Evolutionary conservation across 1,140 invertebrate genomes (phyloP).

Genomic region (Scaptomyza montana): DNA sequence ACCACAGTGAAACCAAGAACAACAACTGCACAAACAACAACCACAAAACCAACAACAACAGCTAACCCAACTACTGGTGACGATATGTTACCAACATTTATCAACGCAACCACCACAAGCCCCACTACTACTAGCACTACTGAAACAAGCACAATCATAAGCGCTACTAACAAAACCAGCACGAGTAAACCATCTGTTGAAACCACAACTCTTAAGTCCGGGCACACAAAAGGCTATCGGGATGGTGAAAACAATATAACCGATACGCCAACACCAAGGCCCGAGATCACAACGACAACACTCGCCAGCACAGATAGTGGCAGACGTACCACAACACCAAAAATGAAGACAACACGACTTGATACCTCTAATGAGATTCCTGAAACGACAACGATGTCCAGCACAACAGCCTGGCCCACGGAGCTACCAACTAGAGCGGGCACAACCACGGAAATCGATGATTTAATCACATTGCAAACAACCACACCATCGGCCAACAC

Average conservation of each 20-base stretch:
- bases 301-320: constrained; percentile 53
- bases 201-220: constrained; percentile 70
- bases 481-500: constrained; percentile 54
- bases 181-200: constrained; percentile 49
- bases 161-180: constrained; percentile 72
- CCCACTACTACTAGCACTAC: constrained; percentile 60
- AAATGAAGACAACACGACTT: constrained; percentile 78
- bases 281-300: constrained; percentile 58
- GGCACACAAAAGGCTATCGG: constrained; percentile 73
- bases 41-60: constrained; percentile 54
- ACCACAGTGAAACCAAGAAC: constrained; percentile 68
- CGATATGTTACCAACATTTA: constrained; percentile 51
- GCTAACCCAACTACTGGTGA: constrained; percentile 64
- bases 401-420: constrained; percentile 55
- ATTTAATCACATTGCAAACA: constrained; percentile 43
- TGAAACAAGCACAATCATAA: constrained; percentile 67
- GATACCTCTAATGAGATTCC: constrained; percentile 76
- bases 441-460: constrained; percentile 63
- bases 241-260: constrained; percentile 83
- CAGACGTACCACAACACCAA: constrained; percentile 65
- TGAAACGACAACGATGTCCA: constrained; percentile 65
- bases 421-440: constrained; percentile 81
- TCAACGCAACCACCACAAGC: constrained; percentile 38
- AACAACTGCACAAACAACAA: constrained; percentile 53
- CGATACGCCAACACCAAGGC: constrained; percentile 61